Percentiles rank a stretch among this genome's conserved stretches.
Evolutionary conservation across 2,888 invertebrate genomes (phyloP).

Genomic region (Heliconius cydno): DNA sequence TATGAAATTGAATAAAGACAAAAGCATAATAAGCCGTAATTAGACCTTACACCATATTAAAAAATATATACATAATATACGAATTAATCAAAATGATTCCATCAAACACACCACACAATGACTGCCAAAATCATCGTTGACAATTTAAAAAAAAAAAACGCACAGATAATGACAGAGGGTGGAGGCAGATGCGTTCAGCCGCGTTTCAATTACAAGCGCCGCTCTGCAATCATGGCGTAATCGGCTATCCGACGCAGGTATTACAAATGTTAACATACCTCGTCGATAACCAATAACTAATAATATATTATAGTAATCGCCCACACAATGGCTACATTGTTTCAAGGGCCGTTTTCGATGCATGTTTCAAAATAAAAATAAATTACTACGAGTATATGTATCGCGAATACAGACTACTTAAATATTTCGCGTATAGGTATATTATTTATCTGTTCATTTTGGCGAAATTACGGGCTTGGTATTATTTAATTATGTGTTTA

Average conservation of each 20-base stretch:
- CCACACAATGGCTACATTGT: slow-evolving; percentile 46
- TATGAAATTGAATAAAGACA: not conserved
- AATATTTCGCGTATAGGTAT: not conserved
- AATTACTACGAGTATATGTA: not conserved
- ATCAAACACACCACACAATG: slow-evolving; percentile 33
- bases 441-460: slow-evolving; percentile 14
- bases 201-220: slow-evolving; percentile 67
- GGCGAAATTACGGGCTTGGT: not conserved
- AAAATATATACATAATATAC: not conserved
- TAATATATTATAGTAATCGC: slow-evolving; percentile 41
- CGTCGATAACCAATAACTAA: slow-evolving; percentile 53
- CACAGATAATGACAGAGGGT: slow-evolving; percentile 64
- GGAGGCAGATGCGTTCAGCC: slow-evolving; percentile 56
- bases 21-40: not conserved
- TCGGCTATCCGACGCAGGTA: slow-evolving; percentile 66
- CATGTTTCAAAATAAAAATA: slow-evolving; percentile 35
- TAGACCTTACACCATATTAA: not conserved
- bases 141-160: slow-evolving; percentile 55
- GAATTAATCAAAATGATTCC: slow-evolving; percentile 19
- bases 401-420: slow-evolving; percentile 16
- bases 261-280: slow-evolving; percentile 56
- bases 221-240: slow-evolving; percentile 77
- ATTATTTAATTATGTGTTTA: slow-evolving; percentile 2
- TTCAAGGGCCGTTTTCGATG: slow-evolving; percentile 34
- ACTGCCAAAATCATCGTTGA: slow-evolving; percentile 50